phyloP scores from a whole-genome alignment of 2,113 vertebrate species.

The Capricornis sumatraensis region DNA sequence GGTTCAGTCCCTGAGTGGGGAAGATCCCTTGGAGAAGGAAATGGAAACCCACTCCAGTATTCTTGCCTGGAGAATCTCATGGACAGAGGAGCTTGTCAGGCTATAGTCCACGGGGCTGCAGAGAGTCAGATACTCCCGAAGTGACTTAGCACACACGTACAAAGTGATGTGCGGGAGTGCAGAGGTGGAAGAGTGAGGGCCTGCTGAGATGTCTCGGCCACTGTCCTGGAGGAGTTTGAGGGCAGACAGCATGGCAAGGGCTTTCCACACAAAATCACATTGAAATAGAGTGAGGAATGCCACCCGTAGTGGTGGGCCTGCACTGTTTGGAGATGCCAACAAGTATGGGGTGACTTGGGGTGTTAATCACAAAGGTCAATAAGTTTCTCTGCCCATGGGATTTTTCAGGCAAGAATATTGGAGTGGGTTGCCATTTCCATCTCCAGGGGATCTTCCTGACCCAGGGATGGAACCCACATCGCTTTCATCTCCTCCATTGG shows the following conservation, averaged over 20 bases:
- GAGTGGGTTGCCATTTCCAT: not conserved
- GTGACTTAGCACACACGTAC: not conserved
- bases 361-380: not conserved
- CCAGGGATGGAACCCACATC: not conserved
- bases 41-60: not conserved
- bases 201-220: rapidly evolving
- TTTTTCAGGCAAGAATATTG: not conserved
- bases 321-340: not conserved
- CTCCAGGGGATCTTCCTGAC: not conserved
- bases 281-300: not conserved
- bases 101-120: not conserved
- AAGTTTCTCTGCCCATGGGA: not conserved
- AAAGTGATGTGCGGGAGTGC: not conserved
- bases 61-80: not conserved
- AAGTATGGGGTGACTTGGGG: not conserved
- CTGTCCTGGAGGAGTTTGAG: not conserved
- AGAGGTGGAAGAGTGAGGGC: no score
- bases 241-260: not conserved
- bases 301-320: not conserved
- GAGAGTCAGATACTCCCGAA: not conserved
- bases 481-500: not conserved
- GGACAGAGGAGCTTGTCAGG: not conserved
- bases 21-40: not conserved
- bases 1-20: not conserved
- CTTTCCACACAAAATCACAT: not conserved